Evolutionary conservation across 2,113 vertebrate species (phyloP).

Genomic region (Dolichallabes microphthalmus): DNA sequence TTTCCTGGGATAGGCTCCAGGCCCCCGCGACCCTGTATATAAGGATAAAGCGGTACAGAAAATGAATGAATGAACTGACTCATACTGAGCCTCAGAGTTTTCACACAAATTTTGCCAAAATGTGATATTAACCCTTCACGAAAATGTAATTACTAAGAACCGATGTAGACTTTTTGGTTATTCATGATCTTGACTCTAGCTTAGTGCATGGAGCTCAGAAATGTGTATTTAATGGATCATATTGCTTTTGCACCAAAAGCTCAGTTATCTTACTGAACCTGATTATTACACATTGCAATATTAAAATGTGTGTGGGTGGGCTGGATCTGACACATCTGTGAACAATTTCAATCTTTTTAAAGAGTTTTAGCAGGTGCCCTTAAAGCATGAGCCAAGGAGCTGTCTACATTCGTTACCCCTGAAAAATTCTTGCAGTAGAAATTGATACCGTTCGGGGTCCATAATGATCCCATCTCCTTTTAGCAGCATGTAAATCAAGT

Average conservation of each 20-base stretch:
- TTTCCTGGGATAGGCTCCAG: too few species aligned
- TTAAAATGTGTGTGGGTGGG: not conserved
- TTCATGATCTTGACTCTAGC: not conserved
- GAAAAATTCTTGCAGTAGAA: not conserved
- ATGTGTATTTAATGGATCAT: not conserved
- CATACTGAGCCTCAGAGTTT: too few species aligned
- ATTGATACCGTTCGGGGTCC: not conserved
- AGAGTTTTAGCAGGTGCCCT: not conserved
- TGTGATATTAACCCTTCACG: not conserved
- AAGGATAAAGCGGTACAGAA: too few species aligned
- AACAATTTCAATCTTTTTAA: not conserved
- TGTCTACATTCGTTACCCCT: not conserved
- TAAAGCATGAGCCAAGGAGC: not conserved
- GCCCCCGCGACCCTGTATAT: too few species aligned
- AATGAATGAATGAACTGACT: too few species aligned
- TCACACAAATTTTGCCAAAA: not conserved
- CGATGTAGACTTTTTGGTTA: not conserved
- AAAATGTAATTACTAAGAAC: not conserved
- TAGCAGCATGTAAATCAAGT: not conserved
- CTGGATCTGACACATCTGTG: not conserved
- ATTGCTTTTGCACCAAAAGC: not conserved
- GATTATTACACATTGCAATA: not conserved
- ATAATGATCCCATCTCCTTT: not conserved
- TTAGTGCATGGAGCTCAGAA: not conserved
- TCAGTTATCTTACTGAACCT: not conserved